Evolutionary conservation across 1,140 invertebrate genomes (phyloP).

Genomic region (Fopius arisanus): DNA sequence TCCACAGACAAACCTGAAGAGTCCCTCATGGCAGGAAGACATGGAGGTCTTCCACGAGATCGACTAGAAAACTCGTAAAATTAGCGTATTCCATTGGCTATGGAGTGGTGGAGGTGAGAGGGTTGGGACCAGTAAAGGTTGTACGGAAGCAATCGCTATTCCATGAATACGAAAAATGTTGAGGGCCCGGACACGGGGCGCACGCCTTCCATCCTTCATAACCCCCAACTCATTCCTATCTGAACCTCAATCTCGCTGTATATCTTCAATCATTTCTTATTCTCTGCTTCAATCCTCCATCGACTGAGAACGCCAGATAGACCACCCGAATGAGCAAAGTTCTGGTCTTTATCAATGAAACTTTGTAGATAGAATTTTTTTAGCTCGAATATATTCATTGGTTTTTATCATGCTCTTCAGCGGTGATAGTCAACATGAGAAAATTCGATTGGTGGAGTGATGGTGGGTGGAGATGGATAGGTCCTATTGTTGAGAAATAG

Average conservation of each 20-base stretch:
- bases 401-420: not conserved
- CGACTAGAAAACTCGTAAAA: constrained; percentile 46
- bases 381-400: not conserved
- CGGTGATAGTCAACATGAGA: too few relatives aligned
- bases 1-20: constrained; percentile 32
- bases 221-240: not conserved
- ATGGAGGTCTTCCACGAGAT: too few relatives aligned
- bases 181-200: constrained; percentile 15
- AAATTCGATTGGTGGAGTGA: too few relatives aligned
- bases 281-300: constrained; percentile 15
- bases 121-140: not conserved
- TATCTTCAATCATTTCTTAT: constrained; percentile 3
- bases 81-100: constrained; percentile 56
- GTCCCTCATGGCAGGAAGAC: constrained; percentile 21
- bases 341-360: constrained; percentile 1
- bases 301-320: not conserved
- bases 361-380: not conserved
- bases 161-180: constrained; percentile 60
- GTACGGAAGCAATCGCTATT: constrained; percentile 57
- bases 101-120: constrained; percentile 33
- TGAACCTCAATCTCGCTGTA: not conserved
- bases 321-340: constrained; percentile 5
- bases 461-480: too few relatives aligned
- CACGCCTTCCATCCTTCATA: constrained; percentile 11
- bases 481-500: not conserved